Conservation (phyloP, 2,113 vertebrate genomes). For the Nesospiza acunhae region DNA sequence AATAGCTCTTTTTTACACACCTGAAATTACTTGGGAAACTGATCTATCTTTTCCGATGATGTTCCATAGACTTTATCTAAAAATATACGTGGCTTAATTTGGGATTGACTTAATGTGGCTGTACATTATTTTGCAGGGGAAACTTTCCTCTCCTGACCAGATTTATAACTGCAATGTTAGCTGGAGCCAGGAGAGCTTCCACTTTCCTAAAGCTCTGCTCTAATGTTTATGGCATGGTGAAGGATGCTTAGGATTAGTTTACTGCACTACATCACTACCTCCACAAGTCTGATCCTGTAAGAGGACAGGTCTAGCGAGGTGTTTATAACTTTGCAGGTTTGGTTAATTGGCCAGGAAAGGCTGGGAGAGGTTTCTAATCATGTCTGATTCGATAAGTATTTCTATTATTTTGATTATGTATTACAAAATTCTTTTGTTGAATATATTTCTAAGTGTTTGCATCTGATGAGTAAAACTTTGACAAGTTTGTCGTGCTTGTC, state of each 20-base stretch:
- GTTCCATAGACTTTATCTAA: not conserved
- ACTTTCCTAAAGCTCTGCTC: not conserved
- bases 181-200: not conserved
- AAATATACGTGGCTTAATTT: not conserved
- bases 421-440: not conserved
- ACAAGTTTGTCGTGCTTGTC: not conserved
- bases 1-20: not conserved
- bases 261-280: not conserved
- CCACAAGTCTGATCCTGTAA: not conserved
- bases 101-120: not conserved
- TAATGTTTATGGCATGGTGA: not conserved
- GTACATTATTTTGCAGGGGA: not conserved
- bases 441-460: not conserved
- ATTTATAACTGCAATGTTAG: not conserved
- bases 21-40: not conserved
- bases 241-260: not conserved
- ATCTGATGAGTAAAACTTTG: not conserved
- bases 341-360: not conserved
- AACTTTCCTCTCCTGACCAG: not conserved
- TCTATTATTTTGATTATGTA: not conserved
- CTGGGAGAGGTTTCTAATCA: not conserved
- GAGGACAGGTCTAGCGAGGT: not conserved
- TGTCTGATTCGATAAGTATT: not conserved
- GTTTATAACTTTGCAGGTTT: not conserved
- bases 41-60: not conserved